phyloP scores from a whole-genome alignment of 2,797 vertebrate genomes.

The Pteropus rufus region DNA sequence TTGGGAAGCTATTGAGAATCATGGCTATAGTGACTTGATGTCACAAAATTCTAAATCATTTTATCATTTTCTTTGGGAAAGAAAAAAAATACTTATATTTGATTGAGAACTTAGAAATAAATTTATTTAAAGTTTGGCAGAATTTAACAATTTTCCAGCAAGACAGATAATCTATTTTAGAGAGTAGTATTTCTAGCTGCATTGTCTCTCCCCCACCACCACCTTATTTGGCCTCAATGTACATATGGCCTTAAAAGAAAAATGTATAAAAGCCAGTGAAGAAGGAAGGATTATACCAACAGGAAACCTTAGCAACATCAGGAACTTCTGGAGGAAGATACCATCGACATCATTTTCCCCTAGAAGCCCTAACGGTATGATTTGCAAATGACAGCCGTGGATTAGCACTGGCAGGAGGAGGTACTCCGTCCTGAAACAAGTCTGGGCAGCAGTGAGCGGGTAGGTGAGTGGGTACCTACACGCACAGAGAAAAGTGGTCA shows the following conservation, averaged over 20 bases:
- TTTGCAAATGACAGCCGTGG: not conserved
- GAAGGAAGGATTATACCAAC: not conserved
- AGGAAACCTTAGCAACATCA: not conserved
- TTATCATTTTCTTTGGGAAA: not conserved
- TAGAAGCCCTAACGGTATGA: not conserved
- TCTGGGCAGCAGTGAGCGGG: not conserved
- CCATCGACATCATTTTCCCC: not conserved
- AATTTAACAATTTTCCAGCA: not conserved
- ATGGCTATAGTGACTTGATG: not conserved
- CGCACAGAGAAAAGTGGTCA: not conserved
- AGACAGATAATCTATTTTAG: slow-evolving; percentile 11
- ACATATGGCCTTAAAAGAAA: not conserved
- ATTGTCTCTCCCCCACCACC: no score
- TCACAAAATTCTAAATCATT: not conserved
- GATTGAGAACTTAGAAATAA: not conserved
- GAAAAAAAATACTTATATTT: not conserved
- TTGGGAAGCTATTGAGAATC: not conserved
- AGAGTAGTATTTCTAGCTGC: not conserved
- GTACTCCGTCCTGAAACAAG: not conserved
- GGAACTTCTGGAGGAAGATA: not conserved
- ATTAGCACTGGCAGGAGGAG: not conserved
- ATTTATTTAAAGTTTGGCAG: not conserved
- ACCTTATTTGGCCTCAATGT: not conserved
- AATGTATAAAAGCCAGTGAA: not conserved
- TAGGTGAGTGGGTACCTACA: not conserved